Base-by-base conservation (phyloP, 2,888 invertebrate species). In the Caenorhabditis sp. region DNA sequence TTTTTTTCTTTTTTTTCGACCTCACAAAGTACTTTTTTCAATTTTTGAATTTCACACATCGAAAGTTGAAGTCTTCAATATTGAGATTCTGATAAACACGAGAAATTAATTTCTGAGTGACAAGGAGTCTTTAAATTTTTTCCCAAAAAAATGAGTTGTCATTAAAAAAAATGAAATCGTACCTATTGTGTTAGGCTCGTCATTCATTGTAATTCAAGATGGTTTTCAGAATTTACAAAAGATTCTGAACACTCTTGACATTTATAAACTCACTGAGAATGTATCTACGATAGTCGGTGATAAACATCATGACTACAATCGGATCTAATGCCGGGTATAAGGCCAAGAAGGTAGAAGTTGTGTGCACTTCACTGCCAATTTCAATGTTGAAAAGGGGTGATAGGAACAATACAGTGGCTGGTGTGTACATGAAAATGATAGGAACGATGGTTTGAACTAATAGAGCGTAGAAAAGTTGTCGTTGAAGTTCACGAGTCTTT, bases 301-400 rank as follows among this genome's bases (percentile, higher is more conserved):
- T 72, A 21, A 72, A 65, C n/a, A 58, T 62, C 61, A 72, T 68
- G 17, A 68, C 72, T 8, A 65, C 68, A 6, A 72, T 19, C 1
- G 72, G 72, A 26, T 72, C 72, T 14, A 72, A 49, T 23, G 72
- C 67, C 4, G 72, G 72, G 50, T 72, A 72, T 12, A 72, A 53
- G 12, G 72, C 72, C 58, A 72, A 57, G 53, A 58, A 65, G 19
- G 64, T 54, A 4, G 68, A 65, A 3, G 65, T 64, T 58, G 64
- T 61, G 43, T 71, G 66, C 26, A 62, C 71, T 10, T 66, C 62
- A 19, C 57, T 43, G 21, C 70, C 70, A 24, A 70, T 59, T 21
- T 58, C 63, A 36, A 70, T 36, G 14, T 62, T 66, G 27, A 70
- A 51, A 6, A 70, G 24, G 5, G 70, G 70, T n/a, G 66, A 62